Conservation (phyloP, 1,140 invertebrate species). For the Drosophila kanapiae region DNA sequence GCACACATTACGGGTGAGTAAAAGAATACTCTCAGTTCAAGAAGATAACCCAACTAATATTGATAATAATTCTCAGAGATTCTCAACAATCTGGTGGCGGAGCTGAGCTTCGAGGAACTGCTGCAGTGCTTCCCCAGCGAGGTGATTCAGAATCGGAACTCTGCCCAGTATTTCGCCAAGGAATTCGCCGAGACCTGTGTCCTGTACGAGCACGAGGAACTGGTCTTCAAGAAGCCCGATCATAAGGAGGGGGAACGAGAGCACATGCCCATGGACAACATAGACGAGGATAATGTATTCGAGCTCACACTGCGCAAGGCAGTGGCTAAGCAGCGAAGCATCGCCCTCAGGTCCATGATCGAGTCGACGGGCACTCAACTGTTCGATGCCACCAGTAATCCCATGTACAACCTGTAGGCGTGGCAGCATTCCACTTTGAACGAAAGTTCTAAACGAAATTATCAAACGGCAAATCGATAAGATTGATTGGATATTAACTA, state of each 20-base stretch:
- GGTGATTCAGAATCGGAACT: constrained; percentile 72
- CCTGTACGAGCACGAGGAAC: constrained; percentile 68
- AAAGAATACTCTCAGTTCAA: neutral
- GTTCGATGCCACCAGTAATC: constrained; percentile 82
- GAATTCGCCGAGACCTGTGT: constrained; percentile 76
- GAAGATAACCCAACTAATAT: too few species aligned
- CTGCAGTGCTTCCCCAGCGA: constrained; percentile 82
- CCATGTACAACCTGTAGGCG: constrained; percentile 79
- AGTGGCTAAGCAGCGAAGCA: constrained; percentile 81
- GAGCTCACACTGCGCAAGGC: constrained; percentile 78
- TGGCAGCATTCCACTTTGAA: constrained; percentile 39
- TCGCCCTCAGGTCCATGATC: constrained; percentile 80
- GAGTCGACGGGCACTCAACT: constrained; percentile 83
- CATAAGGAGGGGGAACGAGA: constrained; percentile 41
- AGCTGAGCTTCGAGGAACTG: constrained; percentile 78
- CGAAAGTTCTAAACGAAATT: constrained; percentile 46
- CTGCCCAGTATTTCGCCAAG: constrained; percentile 73
- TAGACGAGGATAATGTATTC: constrained; percentile 83
- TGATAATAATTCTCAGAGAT: constrained; percentile 58
- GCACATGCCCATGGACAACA: constrained; percentile 81
- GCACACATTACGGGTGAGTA: constrained; percentile 67
- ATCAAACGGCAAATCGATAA: constrained; percentile 69
- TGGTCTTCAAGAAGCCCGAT: constrained; percentile 62
- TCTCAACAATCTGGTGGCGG: constrained; percentile 75
- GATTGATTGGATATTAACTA: constrained; percentile 73